Evolutionary conservation across 1,140 invertebrate species (phyloP).

Genomic region (Drosophila ironensis): DNA sequence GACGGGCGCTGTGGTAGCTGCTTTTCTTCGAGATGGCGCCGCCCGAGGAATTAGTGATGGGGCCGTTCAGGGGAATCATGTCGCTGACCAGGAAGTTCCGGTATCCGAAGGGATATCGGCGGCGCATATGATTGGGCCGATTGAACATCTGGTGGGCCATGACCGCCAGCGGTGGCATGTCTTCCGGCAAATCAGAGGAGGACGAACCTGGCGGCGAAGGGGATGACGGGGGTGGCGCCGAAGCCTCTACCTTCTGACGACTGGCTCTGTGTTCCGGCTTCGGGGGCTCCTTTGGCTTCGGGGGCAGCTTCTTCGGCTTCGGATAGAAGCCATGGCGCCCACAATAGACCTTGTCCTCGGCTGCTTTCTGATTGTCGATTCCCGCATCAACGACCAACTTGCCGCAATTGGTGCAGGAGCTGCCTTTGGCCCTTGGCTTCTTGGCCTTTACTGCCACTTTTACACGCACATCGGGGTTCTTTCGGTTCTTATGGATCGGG

Average conservation of each 20-base stretch:
- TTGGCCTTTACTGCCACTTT: slow-evolving; percentile 27
- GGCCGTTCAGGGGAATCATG: slow-evolving; percentile 36
- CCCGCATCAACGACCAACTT: slow-evolving; percentile 17
- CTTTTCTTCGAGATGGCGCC: slow-evolving; percentile 58
- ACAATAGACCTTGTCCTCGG: neutral
- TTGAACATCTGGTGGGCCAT: slow-evolving; percentile 27
- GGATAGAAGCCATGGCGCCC: slow-evolving; percentile 24
- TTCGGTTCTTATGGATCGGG: slow-evolving; percentile 15
- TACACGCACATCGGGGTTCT: neutral
- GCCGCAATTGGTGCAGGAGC: neutral
- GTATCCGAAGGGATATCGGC: neutral
- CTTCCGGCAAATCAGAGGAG: slow-evolving; percentile 15
- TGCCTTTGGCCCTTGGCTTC: slow-evolving; percentile 9
- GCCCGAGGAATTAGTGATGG: slow-evolving; percentile 41
- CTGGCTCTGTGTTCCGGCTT: too few relatives aligned
- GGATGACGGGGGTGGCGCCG: slow-evolving; percentile 1
- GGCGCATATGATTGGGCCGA: slow-evolving; percentile 1
- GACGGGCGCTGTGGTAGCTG: neutral
- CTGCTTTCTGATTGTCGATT: neutral
- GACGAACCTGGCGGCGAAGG: neutral
- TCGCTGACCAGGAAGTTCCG: slow-evolving; percentile 33
- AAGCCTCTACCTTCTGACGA: neutral
- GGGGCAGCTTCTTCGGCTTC: slow-evolving; percentile 27
- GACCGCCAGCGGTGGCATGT: slow-evolving; percentile 15
- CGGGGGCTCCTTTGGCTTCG: too few relatives aligned